Evolutionary conservation across 2,888 invertebrate species (phyloP).

Genomic region (Lordiphosa andalusiaca): DNA sequence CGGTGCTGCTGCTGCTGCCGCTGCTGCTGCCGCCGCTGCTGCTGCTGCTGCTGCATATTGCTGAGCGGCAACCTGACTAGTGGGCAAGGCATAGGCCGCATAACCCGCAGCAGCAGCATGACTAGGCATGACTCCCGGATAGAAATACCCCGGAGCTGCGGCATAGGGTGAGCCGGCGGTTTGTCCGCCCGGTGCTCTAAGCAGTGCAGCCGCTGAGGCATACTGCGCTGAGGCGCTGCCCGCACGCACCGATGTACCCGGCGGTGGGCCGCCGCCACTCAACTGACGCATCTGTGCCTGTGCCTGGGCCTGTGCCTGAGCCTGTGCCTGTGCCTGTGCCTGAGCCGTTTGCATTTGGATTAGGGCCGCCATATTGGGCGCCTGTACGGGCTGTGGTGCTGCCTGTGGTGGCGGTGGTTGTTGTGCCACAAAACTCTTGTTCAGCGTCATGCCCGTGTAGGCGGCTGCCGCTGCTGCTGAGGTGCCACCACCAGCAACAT

Average conservation of each 20-base stretch:
- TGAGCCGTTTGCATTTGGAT: conserved; percentile 7
- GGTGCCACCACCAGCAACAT: conserved; percentile 54
- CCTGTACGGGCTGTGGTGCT: neutral
- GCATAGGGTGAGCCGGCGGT: conserved; percentile 47
- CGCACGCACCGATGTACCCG: conserved; percentile 12
- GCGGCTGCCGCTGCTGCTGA: conserved; percentile 79
- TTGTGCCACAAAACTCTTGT: conserved; percentile 81
- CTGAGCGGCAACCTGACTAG: conserved; percentile 57
- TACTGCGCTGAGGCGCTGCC: conserved; percentile 18
- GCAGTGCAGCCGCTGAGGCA: conserved; percentile 26
- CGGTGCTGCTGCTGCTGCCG: conserved; percentile 60
- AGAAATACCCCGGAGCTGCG: conserved; percentile 78
- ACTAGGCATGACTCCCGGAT: conserved; percentile 80
- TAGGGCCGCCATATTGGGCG: conserved; percentile 5
- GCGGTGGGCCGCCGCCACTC: conserved; percentile 42
- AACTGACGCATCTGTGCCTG: conserved; percentile 53
- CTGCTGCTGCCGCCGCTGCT: conserved; percentile 45
- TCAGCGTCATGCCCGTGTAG: conserved; percentile 87
- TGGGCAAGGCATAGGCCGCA: conserved; percentile 79
- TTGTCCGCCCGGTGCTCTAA: conserved; percentile 27
- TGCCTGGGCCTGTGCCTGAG: conserved; percentile 30
- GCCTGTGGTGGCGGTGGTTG: conserved; percentile 27
- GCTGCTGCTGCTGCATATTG: conserved; percentile 66
- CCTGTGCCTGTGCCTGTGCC: too few species aligned
- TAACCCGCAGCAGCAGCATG: conserved; percentile 78